phyloP scores from a whole-genome alignment of 2,888 invertebrate species.

The Pseudolycoriella hygida region DNA sequence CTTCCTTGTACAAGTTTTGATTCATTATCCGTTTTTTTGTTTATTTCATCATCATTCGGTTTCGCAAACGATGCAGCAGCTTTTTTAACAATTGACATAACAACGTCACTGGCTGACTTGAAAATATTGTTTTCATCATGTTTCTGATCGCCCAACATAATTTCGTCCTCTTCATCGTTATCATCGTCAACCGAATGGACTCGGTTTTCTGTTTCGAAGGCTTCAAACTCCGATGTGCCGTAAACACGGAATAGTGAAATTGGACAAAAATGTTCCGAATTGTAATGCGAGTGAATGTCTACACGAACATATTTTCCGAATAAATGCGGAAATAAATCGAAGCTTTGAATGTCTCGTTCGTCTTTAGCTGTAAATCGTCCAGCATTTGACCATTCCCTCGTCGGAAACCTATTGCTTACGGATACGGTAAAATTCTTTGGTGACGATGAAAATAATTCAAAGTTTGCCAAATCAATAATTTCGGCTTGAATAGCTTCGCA shows the following conservation, averaged over 20 bases:
- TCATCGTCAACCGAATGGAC: constrained; percentile 46
- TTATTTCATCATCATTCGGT: constrained; percentile 43
- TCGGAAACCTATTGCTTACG: constrained; percentile 77
- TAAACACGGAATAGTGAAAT: constrained; percentile 87
- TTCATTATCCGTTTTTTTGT: constrained; percentile 18
- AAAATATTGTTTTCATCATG: constrained; percentile 54
- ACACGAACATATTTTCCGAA: constrained; percentile 83
- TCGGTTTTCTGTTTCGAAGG: constrained; percentile 64
- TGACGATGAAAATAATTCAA: constrained; percentile 93
- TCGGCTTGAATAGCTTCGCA: constrained; percentile 96
- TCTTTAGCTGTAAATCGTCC: constrained; percentile 80
- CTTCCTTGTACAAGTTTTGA: constrained; percentile 25
- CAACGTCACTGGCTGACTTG: constrained; percentile 77
- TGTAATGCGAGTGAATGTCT: constrained; percentile 87
- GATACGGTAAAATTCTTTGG: constrained; percentile 81
- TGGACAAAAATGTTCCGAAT: constrained; percentile 94
- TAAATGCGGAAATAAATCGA: constrained; percentile 57
- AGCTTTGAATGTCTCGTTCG: constrained; percentile 71
- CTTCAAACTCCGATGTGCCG: constrained; percentile 85
- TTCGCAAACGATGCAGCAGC: constrained; percentile 75
- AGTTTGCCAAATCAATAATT: constrained; percentile 89
- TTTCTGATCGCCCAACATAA: constrained; percentile 15
- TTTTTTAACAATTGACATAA: constrained; percentile 81
- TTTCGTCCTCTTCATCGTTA: constrained; percentile 41
- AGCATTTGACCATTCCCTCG: constrained; percentile 78